Evolutionary conservation across 1,140 invertebrate species (phyloP), one percentile per base, ranked within the genome.

Genomic region (Callitettix versicolor): DNA sequence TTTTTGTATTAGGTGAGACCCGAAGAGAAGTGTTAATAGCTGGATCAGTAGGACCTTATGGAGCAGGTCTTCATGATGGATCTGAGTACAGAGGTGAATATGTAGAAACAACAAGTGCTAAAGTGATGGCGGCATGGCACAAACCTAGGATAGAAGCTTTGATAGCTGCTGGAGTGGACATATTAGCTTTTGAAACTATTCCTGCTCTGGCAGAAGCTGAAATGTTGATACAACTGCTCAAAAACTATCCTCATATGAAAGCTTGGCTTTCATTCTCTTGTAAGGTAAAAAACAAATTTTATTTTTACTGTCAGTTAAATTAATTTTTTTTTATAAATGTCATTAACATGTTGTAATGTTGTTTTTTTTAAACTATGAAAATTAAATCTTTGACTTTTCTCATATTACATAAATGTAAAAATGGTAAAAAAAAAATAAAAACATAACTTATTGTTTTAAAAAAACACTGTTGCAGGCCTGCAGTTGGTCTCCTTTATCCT

Each of bases 31-130:
- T 84, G 1, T 58, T 82, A 21, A 76, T 90, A 40, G 79, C 86
- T 40, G 93, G 88, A 7, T 91, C 91, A 0, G 81, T 95, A 36
- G 92, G 93, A 1, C 89, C 93, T 0, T 95, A 92, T 65, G 93
- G 91, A 0, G 91, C 91, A 3, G 82, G 78, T 59, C 72, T 93
- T 3, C 81, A 86, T 63, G 89, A 96, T 70, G 85, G 84, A 17
- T 95, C 91, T 0, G 93, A 96, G 69, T 97, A 95, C 65, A 82
- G 76, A 38, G 93, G 94, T 18, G 77, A 73, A 53, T 96, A 95
- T 66, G 78, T 84, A 0, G 79, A 85, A 42, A 75, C 67, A 1
- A 77, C 88, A 6, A 71, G 80, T 20, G 69, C 71, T 15, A 71
- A 82, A 64, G 77, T 79, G 48, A 76, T 96, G 58, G 78, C 78